Conservation (phyloP, 2,113 vertebrate species). For the Melanerpes aurifrons region DNA sequence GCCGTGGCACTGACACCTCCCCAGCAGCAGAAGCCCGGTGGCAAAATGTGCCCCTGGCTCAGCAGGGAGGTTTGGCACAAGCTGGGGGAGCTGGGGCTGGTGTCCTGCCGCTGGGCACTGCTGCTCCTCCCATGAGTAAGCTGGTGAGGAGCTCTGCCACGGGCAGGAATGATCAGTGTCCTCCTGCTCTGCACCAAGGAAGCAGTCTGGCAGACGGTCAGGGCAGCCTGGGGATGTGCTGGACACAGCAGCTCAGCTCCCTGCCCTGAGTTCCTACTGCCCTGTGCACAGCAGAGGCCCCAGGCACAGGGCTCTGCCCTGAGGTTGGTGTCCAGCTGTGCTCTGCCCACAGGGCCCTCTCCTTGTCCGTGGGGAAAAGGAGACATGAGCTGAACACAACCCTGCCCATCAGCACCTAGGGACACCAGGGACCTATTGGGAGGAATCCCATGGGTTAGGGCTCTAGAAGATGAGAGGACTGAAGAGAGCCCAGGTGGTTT, state of each 20-base stretch:
- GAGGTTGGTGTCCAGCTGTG: not conserved
- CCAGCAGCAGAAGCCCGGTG: fast-evolving
- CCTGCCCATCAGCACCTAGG: not conserved
- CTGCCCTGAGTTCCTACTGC: not conserved
- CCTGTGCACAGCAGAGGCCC: fast-evolving
- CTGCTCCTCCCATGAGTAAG: not conserved
- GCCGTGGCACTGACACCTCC: not conserved
- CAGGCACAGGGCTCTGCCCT: not conserved
- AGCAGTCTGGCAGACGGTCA: not conserved
- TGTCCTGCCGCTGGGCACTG: fast-evolving
- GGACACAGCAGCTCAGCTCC: not conserved
- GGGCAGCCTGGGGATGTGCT: fast-evolving
- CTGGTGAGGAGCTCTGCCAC: not conserved
- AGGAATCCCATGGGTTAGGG: no score
- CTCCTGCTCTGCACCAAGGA: not conserved
- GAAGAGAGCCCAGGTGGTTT: no score
- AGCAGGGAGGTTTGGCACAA: not conserved
- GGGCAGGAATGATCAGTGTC: not conserved
- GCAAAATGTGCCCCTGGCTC: not conserved
- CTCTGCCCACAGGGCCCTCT: not conserved
- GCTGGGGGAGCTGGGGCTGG: fast-evolving
- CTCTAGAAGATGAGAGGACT: no score
- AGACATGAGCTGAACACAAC: not conserved
- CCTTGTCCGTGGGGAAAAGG: not conserved
- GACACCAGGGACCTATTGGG: not conserved